Conservation (phyloP, 53 echinoderm and acorn worm species). For the Actinopyga echinites region DNA sequence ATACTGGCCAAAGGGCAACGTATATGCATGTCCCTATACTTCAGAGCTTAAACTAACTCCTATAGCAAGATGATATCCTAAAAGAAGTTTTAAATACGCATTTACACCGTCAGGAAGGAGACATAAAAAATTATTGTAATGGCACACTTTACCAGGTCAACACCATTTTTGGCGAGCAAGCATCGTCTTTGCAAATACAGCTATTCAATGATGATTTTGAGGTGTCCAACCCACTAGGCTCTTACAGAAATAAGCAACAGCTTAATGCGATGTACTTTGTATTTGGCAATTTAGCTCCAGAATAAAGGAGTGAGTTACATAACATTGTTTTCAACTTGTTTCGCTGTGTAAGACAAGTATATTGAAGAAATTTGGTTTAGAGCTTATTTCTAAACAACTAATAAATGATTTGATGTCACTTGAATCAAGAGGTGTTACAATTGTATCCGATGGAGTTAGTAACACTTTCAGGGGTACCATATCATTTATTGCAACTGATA, state of each 20-base stretch:
- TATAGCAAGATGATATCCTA: background rate
- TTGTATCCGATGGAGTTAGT: background rate
- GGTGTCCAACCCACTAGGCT: slow-evolving; percentile 3
- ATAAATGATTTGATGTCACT: background rate
- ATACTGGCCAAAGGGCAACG: background rate
- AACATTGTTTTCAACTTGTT: slow-evolving; percentile 28
- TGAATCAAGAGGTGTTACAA: background rate
- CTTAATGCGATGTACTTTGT: slow-evolving; percentile 16
- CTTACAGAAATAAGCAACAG: background rate
- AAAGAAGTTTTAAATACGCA: background rate
- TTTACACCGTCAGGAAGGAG: background rate
- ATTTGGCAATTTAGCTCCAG: background rate
- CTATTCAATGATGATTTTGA: slow-evolving; percentile 37
- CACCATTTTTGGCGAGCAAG: background rate
- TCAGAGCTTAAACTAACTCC: background rate
- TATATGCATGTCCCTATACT: slow-evolving; percentile 11
- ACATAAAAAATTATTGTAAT: slow-evolving; percentile 1
- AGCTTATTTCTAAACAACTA: slow-evolving; percentile 9
- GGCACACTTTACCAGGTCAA: background rate
- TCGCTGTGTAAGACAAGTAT: slow-evolving; percentile 14
- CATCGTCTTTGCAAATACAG: background rate
- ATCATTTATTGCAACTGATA: slow-evolving; percentile 37
- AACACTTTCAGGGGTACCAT: background rate
- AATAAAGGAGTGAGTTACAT: slow-evolving; percentile 27
- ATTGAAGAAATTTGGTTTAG: slow-evolving; percentile 14